Evolutionary conservation across 2,113 vertebrate genomes (phyloP).

Genomic region (Lepisosteus osseus): DNA sequence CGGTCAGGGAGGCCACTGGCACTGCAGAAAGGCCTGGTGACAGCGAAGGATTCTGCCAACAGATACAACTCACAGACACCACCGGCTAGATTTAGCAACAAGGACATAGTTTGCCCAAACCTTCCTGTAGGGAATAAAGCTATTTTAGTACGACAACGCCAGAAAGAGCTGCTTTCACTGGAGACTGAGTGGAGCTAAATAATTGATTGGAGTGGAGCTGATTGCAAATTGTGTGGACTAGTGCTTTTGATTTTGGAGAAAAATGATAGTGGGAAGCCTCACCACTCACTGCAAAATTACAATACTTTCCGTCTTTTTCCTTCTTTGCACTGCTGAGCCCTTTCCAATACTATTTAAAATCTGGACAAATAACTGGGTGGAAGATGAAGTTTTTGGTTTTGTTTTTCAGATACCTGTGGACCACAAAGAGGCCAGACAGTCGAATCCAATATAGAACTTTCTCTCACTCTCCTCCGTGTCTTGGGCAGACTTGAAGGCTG

Average conservation of each 20-base stretch:
- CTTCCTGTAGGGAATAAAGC: slow-evolving; percentile 25
- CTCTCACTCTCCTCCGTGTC: slow-evolving; percentile 35
- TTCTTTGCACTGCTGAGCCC: slow-evolving; percentile 29
- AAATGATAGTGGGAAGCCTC: slow-evolving; percentile 27
- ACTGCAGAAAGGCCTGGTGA: neutral
- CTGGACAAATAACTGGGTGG: slow-evolving; percentile 29
- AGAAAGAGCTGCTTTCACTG: neutral
- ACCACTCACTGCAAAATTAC: slow-evolving; percentile 12
- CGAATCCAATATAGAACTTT: slow-evolving; percentile 38
- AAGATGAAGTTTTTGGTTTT: slow-evolving; percentile 24
- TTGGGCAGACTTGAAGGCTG: slow-evolving; percentile 26
- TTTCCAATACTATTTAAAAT: slow-evolving; percentile 23
- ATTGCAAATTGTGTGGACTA: too few relatives aligned
- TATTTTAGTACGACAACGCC: slow-evolving; percentile 20
- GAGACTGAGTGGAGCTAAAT: too few relatives aligned
- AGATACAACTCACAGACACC: slow-evolving; percentile 29
- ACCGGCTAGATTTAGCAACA: slow-evolving; percentile 22
- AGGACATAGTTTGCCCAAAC: slow-evolving; percentile 12
- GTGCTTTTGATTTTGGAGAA: neutral
- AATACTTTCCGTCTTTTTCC: slow-evolving; percentile 32
- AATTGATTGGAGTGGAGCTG: too few relatives aligned
- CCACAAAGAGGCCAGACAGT: slow-evolving; percentile 21
- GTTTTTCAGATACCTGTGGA: slow-evolving; percentile 31
- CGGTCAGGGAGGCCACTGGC: neutral
- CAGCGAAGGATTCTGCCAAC: slow-evolving; percentile 20